A percentile compares a stretch with the other conserved stretches of the same genome.
Evolutionary conservation across 2,888 invertebrate genomes (phyloP).

Genomic region (Barypeithes pellucidus): DNA sequence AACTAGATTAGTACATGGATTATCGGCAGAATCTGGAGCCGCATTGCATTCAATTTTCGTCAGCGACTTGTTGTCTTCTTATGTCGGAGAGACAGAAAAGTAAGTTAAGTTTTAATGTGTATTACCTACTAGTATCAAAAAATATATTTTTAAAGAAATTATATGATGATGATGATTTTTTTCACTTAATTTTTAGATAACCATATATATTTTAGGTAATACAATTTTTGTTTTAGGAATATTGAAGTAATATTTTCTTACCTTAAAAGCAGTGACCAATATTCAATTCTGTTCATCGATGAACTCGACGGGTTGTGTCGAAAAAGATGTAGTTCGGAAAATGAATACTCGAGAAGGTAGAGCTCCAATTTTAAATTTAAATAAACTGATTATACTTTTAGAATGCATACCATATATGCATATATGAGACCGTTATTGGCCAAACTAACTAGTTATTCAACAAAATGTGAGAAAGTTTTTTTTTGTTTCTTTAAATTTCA

Average conservation of each 20-base stretch:
- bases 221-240: conserved; percentile 59
- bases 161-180: too few relatives aligned
- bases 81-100: conserved; percentile 76
- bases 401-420: too few relatives aligned
- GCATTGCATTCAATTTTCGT: conserved; percentile 72
- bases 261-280: conserved; percentile 62
- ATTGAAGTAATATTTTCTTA: conserved; percentile 63
- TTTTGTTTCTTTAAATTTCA: too few relatives aligned
- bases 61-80: conserved; percentile 73
- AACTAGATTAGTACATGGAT: conserved; percentile 69
- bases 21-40: conserved; percentile 72
- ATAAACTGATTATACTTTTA: too few relatives aligned
- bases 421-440: too few relatives aligned
- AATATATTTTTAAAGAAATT: too few relatives aligned
- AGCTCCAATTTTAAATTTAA: background rate
- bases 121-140: too few relatives aligned
- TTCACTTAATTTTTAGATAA: too few relatives aligned
- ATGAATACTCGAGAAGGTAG: conserved; percentile 72
- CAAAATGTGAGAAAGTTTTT: too few relatives aligned
- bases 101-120: conserved; percentile 58
- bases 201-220: too few relatives aligned
- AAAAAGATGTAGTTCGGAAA: conserved; percentile 70
- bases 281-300: conserved; percentile 74
- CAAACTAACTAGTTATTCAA: too few relatives aligned
- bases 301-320: conserved; percentile 76